phyloP scores from a whole-genome alignment of 2,797 vertebrate species.

The Amazona finschi region DNA sequence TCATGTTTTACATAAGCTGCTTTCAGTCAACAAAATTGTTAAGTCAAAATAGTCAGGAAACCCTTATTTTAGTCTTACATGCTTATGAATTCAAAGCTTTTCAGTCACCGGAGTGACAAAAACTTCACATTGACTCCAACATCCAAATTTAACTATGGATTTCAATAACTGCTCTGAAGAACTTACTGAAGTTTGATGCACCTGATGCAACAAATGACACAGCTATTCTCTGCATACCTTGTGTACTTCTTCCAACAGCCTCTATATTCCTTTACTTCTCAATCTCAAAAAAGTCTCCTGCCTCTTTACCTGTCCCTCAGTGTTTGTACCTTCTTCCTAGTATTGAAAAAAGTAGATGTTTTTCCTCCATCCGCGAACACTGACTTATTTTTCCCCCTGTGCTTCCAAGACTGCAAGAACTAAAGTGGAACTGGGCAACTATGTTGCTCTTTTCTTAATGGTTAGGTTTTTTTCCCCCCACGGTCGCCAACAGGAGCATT shows the following conservation, averaged over 20 bases:
- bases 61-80: neutral
- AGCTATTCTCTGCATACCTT: accelerated
- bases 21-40: neutral
- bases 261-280: neutral
- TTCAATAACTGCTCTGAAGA: neutral
- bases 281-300: neutral
- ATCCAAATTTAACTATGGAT: neutral
- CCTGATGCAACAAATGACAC: accelerated
- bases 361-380: neutral
- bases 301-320: neutral
- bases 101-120: neutral
- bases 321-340: accelerated
- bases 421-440: neutral
- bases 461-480: neutral
- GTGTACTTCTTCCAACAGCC: neutral
- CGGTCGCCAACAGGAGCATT: neutral
- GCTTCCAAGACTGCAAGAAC: neutral
- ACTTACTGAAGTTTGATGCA: neutral
- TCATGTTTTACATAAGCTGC: neutral
- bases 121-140: neutral
- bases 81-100: neutral
- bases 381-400: neutral
- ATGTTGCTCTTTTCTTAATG: accelerated
- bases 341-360: accelerated
- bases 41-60: neutral